Evolutionary conservation across 1,140 invertebrate genomes (phyloP), one percentile per base, ranked within the genome.

Genomic region (Glomeris maerens): DNA sequence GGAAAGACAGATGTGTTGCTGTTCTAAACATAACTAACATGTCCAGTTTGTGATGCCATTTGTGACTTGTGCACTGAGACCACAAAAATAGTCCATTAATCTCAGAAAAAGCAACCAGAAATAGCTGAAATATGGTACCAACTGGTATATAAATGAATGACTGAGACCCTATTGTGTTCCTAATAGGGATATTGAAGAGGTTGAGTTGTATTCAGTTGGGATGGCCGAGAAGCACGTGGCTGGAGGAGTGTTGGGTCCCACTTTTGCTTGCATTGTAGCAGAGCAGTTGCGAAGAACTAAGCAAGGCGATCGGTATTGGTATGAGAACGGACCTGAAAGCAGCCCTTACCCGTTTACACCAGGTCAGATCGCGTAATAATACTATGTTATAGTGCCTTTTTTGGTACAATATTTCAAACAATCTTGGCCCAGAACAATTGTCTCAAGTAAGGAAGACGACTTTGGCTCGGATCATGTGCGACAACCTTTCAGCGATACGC

Each of bases 151-250:
- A n/a, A 7, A 53, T 54, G 27, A 25, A 54, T 44, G 5, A 10
- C 5, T 44, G 17, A 20, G 20, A 44, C 7, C 20, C 23, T 47
- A 47, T 39, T 47, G 26, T 47, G 17, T 48, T 5, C 4, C 7
- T 46, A 7, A 21, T 41, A 49, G 48, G 39, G 27, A 10, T 4
- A 39, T 53, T 1, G 61, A 64, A 14, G 62, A 79, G 52, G 65
- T 78, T 50, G 76, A 78, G 59, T 54, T 78, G 14, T 78, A 72
- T 64, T 70, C 73, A 26, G 76, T 73, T 41, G 75, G 73, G 4
- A 64, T 78, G 50, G 59, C 68, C 7, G 77, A 78, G 54, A 66
- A 69, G 28, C 60, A 65, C 4, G 49, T 74, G 17, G 58, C 64
- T 2, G 73, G 69, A 21, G 68, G 72, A 3, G 66, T 74, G 50